Percentiles rank a stretch among this genome's conserved stretches.
Evolutionary conservation across 2,113 vertebrate species (phyloP).

Genomic region (Tichodroma muraria): DNA sequence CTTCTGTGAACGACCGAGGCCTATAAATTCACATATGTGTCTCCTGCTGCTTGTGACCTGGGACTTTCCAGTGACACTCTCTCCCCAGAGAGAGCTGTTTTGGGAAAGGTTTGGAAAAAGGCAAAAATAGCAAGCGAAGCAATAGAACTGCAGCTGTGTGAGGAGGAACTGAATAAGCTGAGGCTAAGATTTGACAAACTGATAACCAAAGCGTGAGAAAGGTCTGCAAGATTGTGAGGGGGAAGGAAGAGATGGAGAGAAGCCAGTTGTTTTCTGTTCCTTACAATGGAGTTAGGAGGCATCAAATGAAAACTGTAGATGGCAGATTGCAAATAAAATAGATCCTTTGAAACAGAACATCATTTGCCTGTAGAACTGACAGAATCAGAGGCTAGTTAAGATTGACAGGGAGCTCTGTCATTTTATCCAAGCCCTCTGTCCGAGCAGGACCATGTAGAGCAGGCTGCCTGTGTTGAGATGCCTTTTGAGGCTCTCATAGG

Average conservation of each 20-base stretch:
- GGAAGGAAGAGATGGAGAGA: neutral
- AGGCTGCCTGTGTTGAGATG: neutral
- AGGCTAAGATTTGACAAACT: neutral
- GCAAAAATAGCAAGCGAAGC: neutral
- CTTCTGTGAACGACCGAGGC: accelerated
- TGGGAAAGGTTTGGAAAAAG: neutral
- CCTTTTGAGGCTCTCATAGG: neutral
- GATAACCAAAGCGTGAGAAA: neutral
- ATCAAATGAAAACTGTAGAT: neutral
- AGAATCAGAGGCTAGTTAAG: neutral
- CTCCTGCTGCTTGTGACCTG: neutral
- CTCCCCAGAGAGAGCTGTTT: neutral
- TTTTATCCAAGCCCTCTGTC: neutral
- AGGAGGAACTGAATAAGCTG: neutral
- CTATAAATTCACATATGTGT: neutral
- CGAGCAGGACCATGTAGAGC: neutral
- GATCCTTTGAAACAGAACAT: neutral
- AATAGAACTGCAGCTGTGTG: neutral
- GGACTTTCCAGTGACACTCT: neutral
- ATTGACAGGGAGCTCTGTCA: neutral
- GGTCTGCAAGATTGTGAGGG: neutral
- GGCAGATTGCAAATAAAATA: neutral
- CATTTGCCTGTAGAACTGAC: neutral
- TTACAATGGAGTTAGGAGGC: neutral
- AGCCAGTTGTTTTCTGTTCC: neutral